These are phyloP conservation scores for Luehdorfia chinensis DNA, from an alignment of 1,140 invertebrate species.

Conservation along the genomic window DNA sequence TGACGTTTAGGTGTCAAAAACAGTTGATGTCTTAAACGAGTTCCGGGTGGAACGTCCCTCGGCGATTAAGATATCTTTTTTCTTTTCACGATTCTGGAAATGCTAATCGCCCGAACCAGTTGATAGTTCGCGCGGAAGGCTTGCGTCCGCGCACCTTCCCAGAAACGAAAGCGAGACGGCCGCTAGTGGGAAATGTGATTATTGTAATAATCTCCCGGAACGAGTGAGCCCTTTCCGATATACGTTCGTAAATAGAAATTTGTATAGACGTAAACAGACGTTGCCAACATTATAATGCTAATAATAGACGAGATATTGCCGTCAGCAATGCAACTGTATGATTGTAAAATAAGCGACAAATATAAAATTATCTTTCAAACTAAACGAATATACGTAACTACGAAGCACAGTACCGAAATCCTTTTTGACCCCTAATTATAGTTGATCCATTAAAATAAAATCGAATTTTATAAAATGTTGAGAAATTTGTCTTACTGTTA, in stretches of 20 bases:
- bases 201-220: constrained; percentile 69
- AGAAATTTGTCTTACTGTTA: no score
- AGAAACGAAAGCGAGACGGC: constrained; percentile 69
- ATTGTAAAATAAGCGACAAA: constrained; percentile 1
- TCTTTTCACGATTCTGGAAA: constrained; percentile 57
- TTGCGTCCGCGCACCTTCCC: constrained; percentile 51
- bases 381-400: no score
- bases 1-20: constrained; percentile 3
- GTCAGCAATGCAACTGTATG: background rate
- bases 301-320: constrained; percentile 1
- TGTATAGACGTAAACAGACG: constrained; percentile 7
- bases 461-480: no score
- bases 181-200: constrained; percentile 69
- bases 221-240: constrained; percentile 26
- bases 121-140: constrained; percentile 61
- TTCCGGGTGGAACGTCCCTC: background rate
- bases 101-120: constrained; percentile 64
- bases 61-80: constrained; percentile 27
- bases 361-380: background rate
- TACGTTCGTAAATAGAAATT: constrained; percentile 12
- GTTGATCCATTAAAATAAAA: no score
- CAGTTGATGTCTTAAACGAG: no score
- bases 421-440: no score
- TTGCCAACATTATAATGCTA: constrained; percentile 1
- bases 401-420: no score